Evolutionary conservation across 2,888 invertebrate species (phyloP), one percentile per base, ranked within the genome.

Genomic region (Cepaea hortensis): DNA sequence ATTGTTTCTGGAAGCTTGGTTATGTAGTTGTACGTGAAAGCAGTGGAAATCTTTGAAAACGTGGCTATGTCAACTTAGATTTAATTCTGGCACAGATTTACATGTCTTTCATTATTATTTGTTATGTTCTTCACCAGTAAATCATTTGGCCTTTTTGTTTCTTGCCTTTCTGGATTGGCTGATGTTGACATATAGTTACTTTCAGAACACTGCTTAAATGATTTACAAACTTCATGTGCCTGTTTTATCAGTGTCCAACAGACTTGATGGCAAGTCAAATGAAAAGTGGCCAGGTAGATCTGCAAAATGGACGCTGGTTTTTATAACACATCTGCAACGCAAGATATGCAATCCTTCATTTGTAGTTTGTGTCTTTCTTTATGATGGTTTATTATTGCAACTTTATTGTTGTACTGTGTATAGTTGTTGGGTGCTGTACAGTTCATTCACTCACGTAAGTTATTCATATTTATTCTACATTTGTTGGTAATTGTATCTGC

Each of bases 51-150:
- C 35, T 55, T 55, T 55, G 55, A 55, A 9, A 9, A 55, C 55
- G 11, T 55, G 55, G 55, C 55, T 11, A 55, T 35, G 35, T 55
- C 11, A 55, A 55, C 55, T 1, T 11, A 55, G 55, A 11, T 55
- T 9, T 55, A 48, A 75, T 7, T 23, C 46, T 48, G 46, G 46
- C 13, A 35, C 3, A 46, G 15, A 75, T 11, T 46, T 75, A 48
- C 13, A 46, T 75, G 75, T 75, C 75, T 75, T 75, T 75, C 75
- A 75, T 75, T 75, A 75, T 75, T 75, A 46, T 15, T 46, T 73
- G 73, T 73, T 75, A 75, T 46, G 5, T 75, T 75, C 75, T 75
- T 75, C 46, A 11, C 48, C 46, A 48, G 48, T 48, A 23, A 15
- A 9, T 46, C 4, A 15, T 75, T 46, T 48, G 13, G 46, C 48